Percentiles rank a stretch among this genome's conserved stretches.
Conservation (phyloP, 2,888 invertebrate species). For the Dryocosmus kuriphilus region DNA sequence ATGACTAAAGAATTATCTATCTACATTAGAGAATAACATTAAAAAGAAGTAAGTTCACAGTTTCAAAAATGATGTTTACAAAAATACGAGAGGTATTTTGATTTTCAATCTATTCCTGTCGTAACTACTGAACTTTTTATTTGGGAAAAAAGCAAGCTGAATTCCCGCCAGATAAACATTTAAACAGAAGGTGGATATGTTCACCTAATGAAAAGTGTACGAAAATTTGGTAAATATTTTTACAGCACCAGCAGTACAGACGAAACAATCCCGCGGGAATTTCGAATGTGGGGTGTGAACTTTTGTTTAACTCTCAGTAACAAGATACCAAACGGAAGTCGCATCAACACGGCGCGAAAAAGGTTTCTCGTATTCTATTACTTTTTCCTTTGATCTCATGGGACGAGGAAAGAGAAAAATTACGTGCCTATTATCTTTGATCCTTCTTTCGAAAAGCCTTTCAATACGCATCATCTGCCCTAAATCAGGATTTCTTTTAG, state of each 20-base stretch:
- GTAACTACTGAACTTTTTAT: neutral
- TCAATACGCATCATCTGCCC: neutral
- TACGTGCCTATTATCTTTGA: neutral
- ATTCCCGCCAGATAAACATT: neutral
- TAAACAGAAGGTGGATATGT: neutral
- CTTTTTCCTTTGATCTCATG: slow-evolving; percentile 3
- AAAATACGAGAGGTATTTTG: too few species aligned
- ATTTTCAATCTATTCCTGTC: too few species aligned
- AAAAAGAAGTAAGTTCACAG: too few species aligned
- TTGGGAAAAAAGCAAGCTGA: neutral
- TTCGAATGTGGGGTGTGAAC: neutral
- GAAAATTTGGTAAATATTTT: neutral
- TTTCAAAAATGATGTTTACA: too few species aligned
- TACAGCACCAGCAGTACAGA: neutral
- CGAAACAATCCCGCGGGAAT: neutral
- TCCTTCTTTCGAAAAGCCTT: slow-evolving; percentile 9
- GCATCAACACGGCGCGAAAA: neutral
- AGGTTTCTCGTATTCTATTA: slow-evolving; percentile 26
- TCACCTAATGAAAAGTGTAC: neutral
- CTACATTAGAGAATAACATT: too few species aligned
- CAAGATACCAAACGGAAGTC: neutral
- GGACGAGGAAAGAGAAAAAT: slow-evolving; percentile 9
- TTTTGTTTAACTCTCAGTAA: slow-evolving; percentile 25
- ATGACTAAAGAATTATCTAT: too few species aligned
- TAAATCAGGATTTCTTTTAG: too few species aligned